phyloP scores from a whole-genome alignment of 2,797 vertebrate genomes.

The Gymnocypris eckloni region DNA sequence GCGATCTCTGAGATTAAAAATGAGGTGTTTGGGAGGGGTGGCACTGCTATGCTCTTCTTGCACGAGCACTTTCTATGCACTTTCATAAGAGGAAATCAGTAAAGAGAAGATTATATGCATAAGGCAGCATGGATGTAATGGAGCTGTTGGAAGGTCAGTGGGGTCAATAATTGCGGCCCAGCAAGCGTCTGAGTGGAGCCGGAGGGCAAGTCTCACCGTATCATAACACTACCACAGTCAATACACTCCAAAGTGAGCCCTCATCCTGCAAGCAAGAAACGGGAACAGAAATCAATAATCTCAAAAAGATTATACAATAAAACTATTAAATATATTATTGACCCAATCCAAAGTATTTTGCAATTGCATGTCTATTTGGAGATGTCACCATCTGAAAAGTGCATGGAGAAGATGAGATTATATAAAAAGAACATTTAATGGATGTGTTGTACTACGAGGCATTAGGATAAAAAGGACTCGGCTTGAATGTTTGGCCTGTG shows the following conservation, averaged over 20 bases:
- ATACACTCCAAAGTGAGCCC: constrained; percentile 80
- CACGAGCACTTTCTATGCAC: background rate
- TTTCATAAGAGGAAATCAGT: background rate
- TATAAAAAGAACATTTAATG: constrained; percentile 34
- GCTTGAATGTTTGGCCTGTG: background rate
- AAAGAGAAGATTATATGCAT: constrained; percentile 18
- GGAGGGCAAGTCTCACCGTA: constrained; percentile 72
- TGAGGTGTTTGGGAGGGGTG: background rate
- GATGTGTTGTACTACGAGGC: constrained; percentile 26
- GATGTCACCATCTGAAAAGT: constrained; percentile 62
- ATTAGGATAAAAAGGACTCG: constrained; percentile 51
- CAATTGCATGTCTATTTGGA: constrained; percentile 68
- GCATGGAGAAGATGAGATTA: constrained; percentile 56
- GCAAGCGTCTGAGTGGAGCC: constrained; percentile 77
- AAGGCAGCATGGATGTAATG: constrained; percentile 55
- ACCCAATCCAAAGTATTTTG: constrained; percentile 70
- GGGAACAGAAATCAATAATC: constrained; percentile 78
- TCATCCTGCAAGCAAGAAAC: constrained; percentile 73
- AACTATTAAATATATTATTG: constrained; percentile 85
- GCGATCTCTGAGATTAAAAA: background rate
- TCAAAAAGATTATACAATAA: constrained; percentile 85
- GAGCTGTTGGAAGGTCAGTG: constrained; percentile 76
- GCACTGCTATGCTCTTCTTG: background rate
- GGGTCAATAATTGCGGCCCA: constrained; percentile 79
- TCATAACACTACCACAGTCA: constrained; percentile 82